Percentiles rank a stretch among this genome's conserved stretches.
These are phyloP conservation scores for Porites australiensis DNA, from an alignment of 64 coral and sea anemone genomes.

Conservation along the genomic window DNA sequence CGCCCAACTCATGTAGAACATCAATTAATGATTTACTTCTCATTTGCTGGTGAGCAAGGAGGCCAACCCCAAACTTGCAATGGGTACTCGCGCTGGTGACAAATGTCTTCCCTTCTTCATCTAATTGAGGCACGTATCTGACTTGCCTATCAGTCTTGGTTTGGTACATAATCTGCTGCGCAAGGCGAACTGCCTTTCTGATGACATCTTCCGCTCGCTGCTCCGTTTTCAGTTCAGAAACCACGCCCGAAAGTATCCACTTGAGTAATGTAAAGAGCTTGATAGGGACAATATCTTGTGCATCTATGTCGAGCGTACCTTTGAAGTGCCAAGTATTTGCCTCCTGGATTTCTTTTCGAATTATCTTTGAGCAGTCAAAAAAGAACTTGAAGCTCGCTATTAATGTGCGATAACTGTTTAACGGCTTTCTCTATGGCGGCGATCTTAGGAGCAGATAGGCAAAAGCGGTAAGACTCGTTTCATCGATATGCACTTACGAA, in stretches of 20 bases:
- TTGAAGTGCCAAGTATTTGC: no score
- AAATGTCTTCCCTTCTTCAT: constrained; percentile 5
- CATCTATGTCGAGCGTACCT: no score
- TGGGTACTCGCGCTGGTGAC: constrained; percentile 17
- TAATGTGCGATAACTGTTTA: no score
- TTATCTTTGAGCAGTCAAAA: no score
- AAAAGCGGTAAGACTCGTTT: no score
- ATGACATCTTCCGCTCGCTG: constrained; percentile 23
- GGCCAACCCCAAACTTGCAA: constrained; percentile 8
- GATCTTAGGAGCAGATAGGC: no score
- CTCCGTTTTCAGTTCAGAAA: constrained; percentile 24
- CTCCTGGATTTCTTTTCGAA: no score
- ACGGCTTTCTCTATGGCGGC: no score
- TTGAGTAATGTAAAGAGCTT: constrained; percentile 40
- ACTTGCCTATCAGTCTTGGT: constrained; percentile 17
- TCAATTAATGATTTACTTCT: constrained; percentile 1
- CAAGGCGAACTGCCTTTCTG: constrained; percentile 4
- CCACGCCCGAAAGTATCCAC: constrained; percentile 49
- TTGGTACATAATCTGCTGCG: constrained; percentile 19
- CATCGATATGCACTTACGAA: no score
- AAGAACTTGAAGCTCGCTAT: no score
- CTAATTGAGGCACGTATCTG: constrained; percentile 5
- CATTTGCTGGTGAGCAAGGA: not conserved
- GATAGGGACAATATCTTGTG: not conserved
- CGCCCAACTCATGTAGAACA: constrained; percentile 16